A percentile compares a stretch with the other conserved stretches of the same genome.
Conservation (phyloP, 92 coral and sea anemone genomes). For the Meandrina meandrites region DNA sequence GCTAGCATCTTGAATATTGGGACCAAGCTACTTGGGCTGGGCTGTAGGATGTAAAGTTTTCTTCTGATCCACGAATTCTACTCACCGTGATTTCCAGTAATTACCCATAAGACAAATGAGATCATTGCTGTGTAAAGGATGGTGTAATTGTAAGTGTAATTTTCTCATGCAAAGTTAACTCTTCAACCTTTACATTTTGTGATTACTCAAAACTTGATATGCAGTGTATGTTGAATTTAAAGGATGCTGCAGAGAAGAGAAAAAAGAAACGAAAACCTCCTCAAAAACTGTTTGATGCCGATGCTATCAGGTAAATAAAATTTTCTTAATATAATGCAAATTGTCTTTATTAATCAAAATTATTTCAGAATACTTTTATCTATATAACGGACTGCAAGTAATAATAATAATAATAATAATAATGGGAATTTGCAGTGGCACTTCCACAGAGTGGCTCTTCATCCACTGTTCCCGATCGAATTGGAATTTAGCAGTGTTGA, state of each 20-base stretch:
- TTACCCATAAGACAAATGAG: too few species aligned
- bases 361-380: background rate
- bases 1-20: background rate
- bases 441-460: too few species aligned
- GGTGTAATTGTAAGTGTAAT: background rate
- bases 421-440: too few species aligned
- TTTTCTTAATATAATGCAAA: background rate
- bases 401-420: too few species aligned
- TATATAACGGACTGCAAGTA: background rate
- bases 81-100: too few species aligned
- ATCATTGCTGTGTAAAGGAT: background rate
- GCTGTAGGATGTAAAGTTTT: too few species aligned
- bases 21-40: background rate
- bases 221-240: background rate
- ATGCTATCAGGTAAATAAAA: conserved; percentile 72
- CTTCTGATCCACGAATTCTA: too few species aligned
- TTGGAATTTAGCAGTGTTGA: too few species aligned
- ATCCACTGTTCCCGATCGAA: too few species aligned
- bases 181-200: background rate
- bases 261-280: conserved; percentile 92
- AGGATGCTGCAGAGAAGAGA: conserved; percentile 83
- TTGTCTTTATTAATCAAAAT: background rate
- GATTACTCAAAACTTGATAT: background rate
- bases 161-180: background rate
- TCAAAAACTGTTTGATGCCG: conserved; percentile 90